phyloP scores from a whole-genome alignment of 2,888 invertebrate genomes.

The Creontiades dilutus region DNA sequence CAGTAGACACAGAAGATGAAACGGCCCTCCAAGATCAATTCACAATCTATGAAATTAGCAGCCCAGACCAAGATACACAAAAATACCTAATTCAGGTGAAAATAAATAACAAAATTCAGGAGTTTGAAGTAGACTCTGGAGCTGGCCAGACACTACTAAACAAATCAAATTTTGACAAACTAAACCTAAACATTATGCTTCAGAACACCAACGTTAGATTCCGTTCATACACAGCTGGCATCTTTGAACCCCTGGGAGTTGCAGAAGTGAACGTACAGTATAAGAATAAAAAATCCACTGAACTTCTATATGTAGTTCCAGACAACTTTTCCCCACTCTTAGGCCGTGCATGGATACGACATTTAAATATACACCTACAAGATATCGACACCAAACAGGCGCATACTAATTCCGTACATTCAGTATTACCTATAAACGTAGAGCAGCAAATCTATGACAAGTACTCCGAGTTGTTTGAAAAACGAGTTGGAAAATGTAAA shows the following conservation, averaged over 20 bases:
- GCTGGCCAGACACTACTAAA: neutral
- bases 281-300: neutral
- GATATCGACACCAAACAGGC: neutral
- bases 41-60: too few relatives aligned
- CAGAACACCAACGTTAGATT: neutral
- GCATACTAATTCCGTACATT: neutral
- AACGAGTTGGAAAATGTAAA: too few relatives aligned
- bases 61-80: neutral
- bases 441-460: neutral
- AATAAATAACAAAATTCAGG: neutral
- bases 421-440: neutral
- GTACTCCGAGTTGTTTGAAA: neutral
- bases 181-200: neutral
- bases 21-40: too few relatives aligned
- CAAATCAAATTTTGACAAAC: neutral
- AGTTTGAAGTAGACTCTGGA: neutral
- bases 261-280: neutral
- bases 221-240: neutral
- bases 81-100: neutral
- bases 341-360: neutral
- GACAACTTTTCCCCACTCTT: neutral
- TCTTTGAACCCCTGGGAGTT: neutral
- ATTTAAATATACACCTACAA: neutral
- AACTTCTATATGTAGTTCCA: neutral
- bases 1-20: too few relatives aligned